Evolutionary conservation across 2,113 vertebrate genomes (phyloP), one percentile per base, ranked within the genome.

Genomic region (Tauraco erythrolophus): DNA sequence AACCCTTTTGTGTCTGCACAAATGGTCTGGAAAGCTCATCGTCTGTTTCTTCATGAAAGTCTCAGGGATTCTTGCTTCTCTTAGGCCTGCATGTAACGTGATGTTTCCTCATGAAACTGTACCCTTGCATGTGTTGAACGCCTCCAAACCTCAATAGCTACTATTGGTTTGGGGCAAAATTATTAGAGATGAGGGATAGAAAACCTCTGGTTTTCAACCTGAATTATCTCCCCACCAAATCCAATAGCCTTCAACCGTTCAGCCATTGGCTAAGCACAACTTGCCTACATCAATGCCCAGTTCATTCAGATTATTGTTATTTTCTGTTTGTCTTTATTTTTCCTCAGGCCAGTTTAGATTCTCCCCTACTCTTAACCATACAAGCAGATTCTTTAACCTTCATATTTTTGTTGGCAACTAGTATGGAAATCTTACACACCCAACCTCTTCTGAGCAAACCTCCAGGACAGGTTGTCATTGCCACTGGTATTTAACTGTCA

Each of bases 351-450:
- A 46, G 27, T 94, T 92, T 91, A 92, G 69, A 71, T 65, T 87
- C 39, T 89, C 33, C 7, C 14, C 43, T 89, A 71, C 76, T 89
- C 43, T 84, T 78, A 84, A 75, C 51, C 48, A 45, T 71, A 81
- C 48, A 89, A 84, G 18, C 51, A 78, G 56, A 71, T 46, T 91
- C 16, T 51, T 94, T 94, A 92, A 75, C 30, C 60, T 68, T 60
- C 53, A 54, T 76, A 22, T 93, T 96, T 95, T 88, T 19, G 10
- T 92, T 96, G 93, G 84, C 62, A 81, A 93, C 10, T 22, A 22
- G 4, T 72, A 25, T 82, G 84, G 87, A 95, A 97, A 91, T 62
- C 64, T 84, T 68, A 41, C 93, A 89, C 57, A 41, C 39, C 45
- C 74, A 82, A 30, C 8, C 2, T 9, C 23, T 78, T 75, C 89